Conservation (phyloP, 2,797 vertebrate species). For the Poecilia velifera region DNA sequence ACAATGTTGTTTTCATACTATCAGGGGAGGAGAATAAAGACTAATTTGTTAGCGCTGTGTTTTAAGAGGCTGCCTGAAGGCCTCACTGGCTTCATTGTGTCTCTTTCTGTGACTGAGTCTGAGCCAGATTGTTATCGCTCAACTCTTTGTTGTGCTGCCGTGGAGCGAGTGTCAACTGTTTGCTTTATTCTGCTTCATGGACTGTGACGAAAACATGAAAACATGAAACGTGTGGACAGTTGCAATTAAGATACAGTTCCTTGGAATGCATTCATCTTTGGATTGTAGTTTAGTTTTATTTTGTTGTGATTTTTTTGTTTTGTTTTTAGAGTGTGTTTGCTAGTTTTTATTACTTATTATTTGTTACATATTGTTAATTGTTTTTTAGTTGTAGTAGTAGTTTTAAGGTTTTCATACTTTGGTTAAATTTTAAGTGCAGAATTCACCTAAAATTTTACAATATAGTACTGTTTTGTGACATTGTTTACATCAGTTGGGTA, state of each 20-base stretch:
- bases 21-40: constrained; percentile 8
- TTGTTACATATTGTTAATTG: too few species aligned
- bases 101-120: constrained; percentile 49
- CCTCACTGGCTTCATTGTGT: constrained; percentile 49
- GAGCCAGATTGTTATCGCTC: constrained; percentile 52
- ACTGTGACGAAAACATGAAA: constrained; percentile 39
- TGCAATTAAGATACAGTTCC: neutral
- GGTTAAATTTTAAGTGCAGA: too few species aligned
- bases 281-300: neutral
- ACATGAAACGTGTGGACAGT: neutral
- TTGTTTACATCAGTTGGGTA: too few species aligned
- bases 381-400: neutral
- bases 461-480: too few species aligned
- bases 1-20: neutral
- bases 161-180: constrained; percentile 31
- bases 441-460: too few species aligned
- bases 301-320: too few species aligned
- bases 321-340: too few species aligned
- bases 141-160: constrained; percentile 23
- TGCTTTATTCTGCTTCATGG: constrained; percentile 37
- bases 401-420: too few species aligned
- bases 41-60: constrained; percentile 55
- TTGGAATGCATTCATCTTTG: neutral
- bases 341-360: too few species aligned
- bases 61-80: constrained; percentile 34